Evolutionary conservation across 2,113 vertebrate species (phyloP).

Genomic region (Peromyscus leucopus): DNA sequence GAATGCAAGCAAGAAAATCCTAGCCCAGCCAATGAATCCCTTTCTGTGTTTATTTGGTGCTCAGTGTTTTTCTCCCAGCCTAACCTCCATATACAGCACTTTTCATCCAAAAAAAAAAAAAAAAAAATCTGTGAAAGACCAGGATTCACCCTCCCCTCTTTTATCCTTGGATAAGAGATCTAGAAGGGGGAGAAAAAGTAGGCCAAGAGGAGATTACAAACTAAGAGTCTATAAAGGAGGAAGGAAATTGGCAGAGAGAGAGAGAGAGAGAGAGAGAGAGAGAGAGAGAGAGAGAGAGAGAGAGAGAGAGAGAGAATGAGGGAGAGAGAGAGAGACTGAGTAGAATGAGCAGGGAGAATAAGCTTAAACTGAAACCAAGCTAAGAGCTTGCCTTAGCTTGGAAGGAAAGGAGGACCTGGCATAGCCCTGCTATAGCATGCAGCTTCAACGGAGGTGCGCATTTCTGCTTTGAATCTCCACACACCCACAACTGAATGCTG

Average conservation of each 20-base stretch:
- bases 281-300: not conserved
- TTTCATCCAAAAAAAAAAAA: constrained; percentile 62
- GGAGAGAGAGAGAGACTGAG: constrained; percentile 44
- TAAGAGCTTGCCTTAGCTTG: not conserved
- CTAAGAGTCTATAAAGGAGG: constrained; percentile 67
- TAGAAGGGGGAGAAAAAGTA: constrained; percentile 52
- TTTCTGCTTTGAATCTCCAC: not conserved
- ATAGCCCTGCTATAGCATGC: not conserved
- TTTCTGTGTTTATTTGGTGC: constrained; percentile 25
- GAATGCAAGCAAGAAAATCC: not conserved
- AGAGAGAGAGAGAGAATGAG: not conserved
- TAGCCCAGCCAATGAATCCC: not conserved
- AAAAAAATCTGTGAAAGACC: constrained; percentile 62
- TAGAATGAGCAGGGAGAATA: not conserved
- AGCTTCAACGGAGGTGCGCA: not conserved
- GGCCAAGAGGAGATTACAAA: constrained; percentile 77
- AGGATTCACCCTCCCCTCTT: constrained; percentile 58
- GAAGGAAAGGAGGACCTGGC: not conserved
- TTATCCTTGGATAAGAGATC: constrained; percentile 77
- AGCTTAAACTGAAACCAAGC: constrained; percentile 4
- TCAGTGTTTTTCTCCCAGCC: constrained; percentile 11
- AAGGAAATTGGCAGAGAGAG: constrained; percentile 50
- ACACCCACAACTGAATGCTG: not conserved
- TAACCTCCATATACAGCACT: not conserved
- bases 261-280: not conserved